A percentile compares a stretch with the other conserved stretches of the same genome.
Evolutionary conservation across 2,888 invertebrate genomes (phyloP).

Genomic region (Prionchulus punctatus): DNA sequence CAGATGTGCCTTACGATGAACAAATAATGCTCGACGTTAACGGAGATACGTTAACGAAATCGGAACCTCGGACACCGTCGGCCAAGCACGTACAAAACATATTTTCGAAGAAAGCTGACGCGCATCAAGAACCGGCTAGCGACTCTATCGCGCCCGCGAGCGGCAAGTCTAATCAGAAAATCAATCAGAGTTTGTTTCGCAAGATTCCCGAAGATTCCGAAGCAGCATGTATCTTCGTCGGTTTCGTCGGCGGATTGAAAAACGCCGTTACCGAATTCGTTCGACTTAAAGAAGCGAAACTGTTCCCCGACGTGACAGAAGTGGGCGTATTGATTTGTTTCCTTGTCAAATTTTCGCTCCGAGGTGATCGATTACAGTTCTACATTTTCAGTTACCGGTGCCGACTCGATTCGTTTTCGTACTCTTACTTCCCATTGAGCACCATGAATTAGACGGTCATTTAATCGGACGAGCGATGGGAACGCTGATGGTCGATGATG

Average conservation of each 20-base stretch:
- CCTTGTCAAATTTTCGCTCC: too few relatives aligned
- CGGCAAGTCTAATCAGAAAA: not conserved
- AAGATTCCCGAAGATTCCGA: slow-evolving; percentile 24
- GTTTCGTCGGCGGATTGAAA: slow-evolving; percentile 19
- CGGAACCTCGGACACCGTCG: not conserved
- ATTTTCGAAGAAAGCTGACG: too few relatives aligned
- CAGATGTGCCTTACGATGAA: too few relatives aligned
- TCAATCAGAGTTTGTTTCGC: slow-evolving; percentile 16
- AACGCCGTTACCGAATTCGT: slow-evolving; percentile 20
- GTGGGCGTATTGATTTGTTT: slow-evolving; percentile 15
- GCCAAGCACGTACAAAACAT: too few relatives aligned
- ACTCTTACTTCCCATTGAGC: slow-evolving; percentile 30
- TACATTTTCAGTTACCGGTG: not conserved
- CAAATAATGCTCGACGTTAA: not conserved
- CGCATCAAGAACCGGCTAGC: too few relatives aligned
- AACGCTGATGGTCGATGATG: slow-evolving; percentile 34
- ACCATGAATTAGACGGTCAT: slow-evolving; percentile 17
- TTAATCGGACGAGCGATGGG: slow-evolving; percentile 34
- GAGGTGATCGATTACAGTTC: not conserved
- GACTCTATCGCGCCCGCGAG: not conserved
- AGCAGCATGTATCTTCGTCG: slow-evolving; percentile 22
- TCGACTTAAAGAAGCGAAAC: slow-evolving; percentile 19
- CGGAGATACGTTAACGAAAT: too few relatives aligned
- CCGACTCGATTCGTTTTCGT: slow-evolving; percentile 35
- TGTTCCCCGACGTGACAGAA: slow-evolving; percentile 22